A percentile compares a stretch with the other conserved stretches of the same genome.
These are phyloP conservation scores for Amiota minor DNA, from an alignment of 2,888 invertebrate species.

Conservation along the genomic window DNA sequence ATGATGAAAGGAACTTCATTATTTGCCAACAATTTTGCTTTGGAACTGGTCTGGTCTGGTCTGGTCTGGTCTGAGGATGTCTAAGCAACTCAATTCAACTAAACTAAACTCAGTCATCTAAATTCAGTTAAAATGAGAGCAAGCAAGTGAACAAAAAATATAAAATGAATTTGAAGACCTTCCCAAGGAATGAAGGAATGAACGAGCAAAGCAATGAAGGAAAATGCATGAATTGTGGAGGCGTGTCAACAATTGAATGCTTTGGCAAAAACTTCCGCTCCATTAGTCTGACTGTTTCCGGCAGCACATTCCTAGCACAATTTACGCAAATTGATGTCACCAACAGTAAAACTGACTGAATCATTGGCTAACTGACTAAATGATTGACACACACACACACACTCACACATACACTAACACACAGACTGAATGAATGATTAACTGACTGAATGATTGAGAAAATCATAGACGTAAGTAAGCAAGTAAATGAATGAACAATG, in stretches of 20 bases:
- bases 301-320: constrained; percentile 68
- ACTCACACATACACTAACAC: constrained; percentile 6
- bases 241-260: constrained; percentile 56
- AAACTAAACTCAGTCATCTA: constrained; percentile 53
- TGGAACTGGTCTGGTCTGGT: background rate
- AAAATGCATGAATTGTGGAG: background rate
- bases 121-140: constrained; percentile 57
- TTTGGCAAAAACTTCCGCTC: constrained; percentile 67
- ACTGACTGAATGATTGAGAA: constrained; percentile 13
- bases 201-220: background rate
- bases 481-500: background rate
- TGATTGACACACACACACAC: constrained; percentile 47
- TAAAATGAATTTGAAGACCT: background rate
- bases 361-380: constrained; percentile 49
- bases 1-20: constrained; percentile 23
- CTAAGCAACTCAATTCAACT: too few relatives aligned
- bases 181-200: background rate
- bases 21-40: constrained; percentile 18
- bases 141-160: background rate
- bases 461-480: background rate
- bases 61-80: too few relatives aligned
- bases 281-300: constrained; percentile 69
- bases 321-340: constrained; percentile 70
- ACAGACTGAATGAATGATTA: constrained; percentile 46
- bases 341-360: constrained; percentile 52